Evolutionary conservation across 2,888 invertebrate genomes (phyloP).

Genomic region (Ochropleura plecta): DNA sequence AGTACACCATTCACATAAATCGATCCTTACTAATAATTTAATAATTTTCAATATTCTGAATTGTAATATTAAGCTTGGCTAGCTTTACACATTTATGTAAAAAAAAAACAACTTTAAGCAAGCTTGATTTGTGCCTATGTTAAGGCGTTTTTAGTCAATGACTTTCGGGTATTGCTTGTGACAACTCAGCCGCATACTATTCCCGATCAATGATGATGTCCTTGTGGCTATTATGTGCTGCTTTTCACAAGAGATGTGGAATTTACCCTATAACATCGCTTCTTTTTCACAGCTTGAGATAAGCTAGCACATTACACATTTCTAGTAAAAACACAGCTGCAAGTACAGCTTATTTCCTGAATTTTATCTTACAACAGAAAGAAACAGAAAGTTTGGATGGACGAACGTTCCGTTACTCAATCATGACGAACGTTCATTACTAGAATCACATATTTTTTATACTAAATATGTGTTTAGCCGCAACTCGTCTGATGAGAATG

Average conservation of each 20-base stretch:
- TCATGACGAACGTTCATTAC: too few relatives aligned
- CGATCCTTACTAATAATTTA: not conserved
- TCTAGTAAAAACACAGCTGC: not conserved
- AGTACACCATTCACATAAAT: not conserved
- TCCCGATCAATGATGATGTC: not conserved
- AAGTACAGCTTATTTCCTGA: not conserved
- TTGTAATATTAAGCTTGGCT: not conserved
- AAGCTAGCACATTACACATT: not conserved
- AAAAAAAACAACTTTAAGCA: not conserved
- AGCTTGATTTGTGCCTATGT: not conserved
- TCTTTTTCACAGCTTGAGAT: not conserved
- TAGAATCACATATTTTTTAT: too few relatives aligned
- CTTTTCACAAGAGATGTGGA: not conserved
- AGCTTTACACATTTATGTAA: slow-evolving; percentile 1
- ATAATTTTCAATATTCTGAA: slow-evolving; percentile 6
- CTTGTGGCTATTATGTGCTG: not conserved
- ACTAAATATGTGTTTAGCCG: too few relatives aligned
- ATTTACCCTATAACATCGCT: not conserved
- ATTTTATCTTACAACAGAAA: too few relatives aligned
- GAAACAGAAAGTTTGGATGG: not conserved
- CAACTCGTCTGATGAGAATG: too few relatives aligned
- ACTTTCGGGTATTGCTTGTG: not conserved
- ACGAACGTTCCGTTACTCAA: not conserved
- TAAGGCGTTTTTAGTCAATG: not conserved
- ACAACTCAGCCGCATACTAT: not conserved